phyloP scores from a whole-genome alignment of 2,113 vertebrate genomes.

The Neogale vison region DNA sequence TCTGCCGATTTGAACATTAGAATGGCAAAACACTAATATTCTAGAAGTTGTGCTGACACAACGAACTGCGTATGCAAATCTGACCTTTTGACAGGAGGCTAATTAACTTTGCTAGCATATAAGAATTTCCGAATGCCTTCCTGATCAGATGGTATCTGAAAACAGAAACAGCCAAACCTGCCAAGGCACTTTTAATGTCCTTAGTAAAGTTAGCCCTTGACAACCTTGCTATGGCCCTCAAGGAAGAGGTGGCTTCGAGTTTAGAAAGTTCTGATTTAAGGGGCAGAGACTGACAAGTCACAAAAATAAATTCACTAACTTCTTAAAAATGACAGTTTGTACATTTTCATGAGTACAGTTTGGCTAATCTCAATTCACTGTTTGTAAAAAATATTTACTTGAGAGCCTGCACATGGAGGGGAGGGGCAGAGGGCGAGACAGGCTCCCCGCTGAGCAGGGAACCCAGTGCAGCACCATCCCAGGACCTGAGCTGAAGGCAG shows the following conservation, averaged over 20 bases:
- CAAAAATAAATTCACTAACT: neutral
- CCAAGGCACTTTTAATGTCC: neutral
- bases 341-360: neutral
- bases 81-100: neutral
- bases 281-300: constrained; percentile 18
- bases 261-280: constrained; percentile 35
- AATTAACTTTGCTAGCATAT: neutral
- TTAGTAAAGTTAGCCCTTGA: neutral
- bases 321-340: neutral
- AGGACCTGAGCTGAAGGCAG: neutral
- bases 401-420: neutral
- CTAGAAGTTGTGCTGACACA: neutral
- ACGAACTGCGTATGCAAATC: neutral
- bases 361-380: neutral
- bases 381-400: neutral
- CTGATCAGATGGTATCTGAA: neutral
- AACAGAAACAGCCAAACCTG: neutral
- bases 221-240: constrained; percentile 7
- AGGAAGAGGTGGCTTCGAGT: neutral
- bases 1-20: neutral
- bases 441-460: neutral
- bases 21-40: constrained; percentile 13
- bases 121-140: neutral
- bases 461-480: neutral
- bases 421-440: neutral